A percentile compares a stretch with the other conserved stretches of the same genome.
Evolutionary conservation across 1,140 invertebrate genomes (phyloP).

Genomic region (Homarus americanus): DNA sequence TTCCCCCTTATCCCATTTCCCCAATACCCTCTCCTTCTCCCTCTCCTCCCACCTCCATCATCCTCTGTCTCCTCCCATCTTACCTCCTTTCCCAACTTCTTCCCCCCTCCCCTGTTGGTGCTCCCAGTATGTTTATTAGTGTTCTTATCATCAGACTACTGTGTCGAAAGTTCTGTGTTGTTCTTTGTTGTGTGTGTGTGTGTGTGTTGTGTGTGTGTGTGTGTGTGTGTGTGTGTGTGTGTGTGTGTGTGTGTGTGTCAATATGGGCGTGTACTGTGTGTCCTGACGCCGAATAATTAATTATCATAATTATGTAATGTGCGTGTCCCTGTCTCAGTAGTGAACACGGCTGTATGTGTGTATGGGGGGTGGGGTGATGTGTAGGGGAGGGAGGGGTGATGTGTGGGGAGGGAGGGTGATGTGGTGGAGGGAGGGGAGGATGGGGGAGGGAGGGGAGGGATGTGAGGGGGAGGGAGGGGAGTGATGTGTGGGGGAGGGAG

Average conservation of each 20-base stretch:
- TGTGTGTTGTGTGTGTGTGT: too few relatives aligned
- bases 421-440: not conserved
- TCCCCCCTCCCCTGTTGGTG: too few relatives aligned
- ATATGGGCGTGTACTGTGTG: conserved; percentile 13
- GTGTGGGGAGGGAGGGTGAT: not conserved
- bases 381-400: not conserved
- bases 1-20: too few relatives aligned
- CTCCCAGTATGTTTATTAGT: too few relatives aligned
- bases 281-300: conserved; percentile 42
- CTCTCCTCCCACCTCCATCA: too few relatives aligned
- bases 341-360: conserved; percentile 7
- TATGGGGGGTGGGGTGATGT: conserved; percentile 14
- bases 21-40: too few relatives aligned
- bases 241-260: not conserved
- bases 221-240: too few relatives aligned
- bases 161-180: too few relatives aligned
- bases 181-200: too few relatives aligned
- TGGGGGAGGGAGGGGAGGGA: not conserved
- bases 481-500: not conserved
- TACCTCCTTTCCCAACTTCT: too few relatives aligned
- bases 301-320: conserved; percentile 66
- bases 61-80: too few relatives aligned
- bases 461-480: not conserved
- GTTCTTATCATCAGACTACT: too few relatives aligned
- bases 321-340: conserved; percentile 27